Conservation (phyloP, 1,140 invertebrate species). For the Melitaea cinxia region DNA sequence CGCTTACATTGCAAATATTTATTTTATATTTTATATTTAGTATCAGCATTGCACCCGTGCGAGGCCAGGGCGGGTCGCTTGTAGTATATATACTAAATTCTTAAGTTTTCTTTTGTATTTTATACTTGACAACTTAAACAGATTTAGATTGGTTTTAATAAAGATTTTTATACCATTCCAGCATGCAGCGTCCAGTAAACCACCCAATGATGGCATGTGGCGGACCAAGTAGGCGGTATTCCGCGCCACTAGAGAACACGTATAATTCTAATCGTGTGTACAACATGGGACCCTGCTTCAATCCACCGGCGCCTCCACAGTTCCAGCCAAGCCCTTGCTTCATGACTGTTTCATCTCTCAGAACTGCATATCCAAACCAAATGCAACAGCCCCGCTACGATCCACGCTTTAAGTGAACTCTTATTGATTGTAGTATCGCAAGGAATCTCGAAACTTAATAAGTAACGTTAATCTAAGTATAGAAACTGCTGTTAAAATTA, state of each 20-base stretch:
- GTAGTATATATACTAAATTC: too few relatives aligned
- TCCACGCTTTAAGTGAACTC: constrained; percentile 41
- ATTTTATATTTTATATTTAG: too few relatives aligned
- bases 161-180: constrained; percentile 22
- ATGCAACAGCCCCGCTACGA: constrained; percentile 35
- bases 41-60: too few relatives aligned
- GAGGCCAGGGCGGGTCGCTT: too few relatives aligned
- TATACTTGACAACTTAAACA: too few relatives aligned
- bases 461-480: not conserved
- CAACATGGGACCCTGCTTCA: constrained; percentile 37
- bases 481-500: too few relatives aligned
- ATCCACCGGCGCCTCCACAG: constrained; percentile 6
- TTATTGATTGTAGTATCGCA: not conserved
- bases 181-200: constrained; percentile 43
- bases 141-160: too few relatives aligned
- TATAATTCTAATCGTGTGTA: constrained; percentile 18
- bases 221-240: constrained; percentile 13
- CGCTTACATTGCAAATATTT: too few relatives aligned
- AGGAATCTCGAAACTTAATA: constrained; percentile 18
- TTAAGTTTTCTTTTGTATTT: too few relatives aligned
- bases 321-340: constrained; percentile 34
- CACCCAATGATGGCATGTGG: constrained; percentile 30
- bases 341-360: constrained; percentile 27
- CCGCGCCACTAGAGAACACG: constrained; percentile 9
- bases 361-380: constrained; percentile 25